Evolutionary conservation across 1,140 invertebrate genomes (phyloP), one percentile per base, ranked within the genome.

Genomic region (Drosophila nigrodunni): DNA sequence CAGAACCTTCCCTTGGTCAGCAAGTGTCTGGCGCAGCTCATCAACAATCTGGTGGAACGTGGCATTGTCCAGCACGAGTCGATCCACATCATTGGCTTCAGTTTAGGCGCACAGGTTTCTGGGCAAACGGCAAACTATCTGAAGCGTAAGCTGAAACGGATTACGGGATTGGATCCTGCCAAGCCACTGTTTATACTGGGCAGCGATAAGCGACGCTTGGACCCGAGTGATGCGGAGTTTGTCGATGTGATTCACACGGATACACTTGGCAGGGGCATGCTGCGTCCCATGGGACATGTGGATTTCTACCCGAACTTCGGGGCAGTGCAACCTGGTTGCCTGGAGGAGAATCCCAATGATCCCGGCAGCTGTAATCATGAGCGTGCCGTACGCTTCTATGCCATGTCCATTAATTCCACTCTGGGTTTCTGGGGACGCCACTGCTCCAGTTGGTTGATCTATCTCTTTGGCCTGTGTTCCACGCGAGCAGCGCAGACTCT

Each of bases 71-170:
- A 92, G 0, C 86, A 96, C 21, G 80, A 93, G n/a, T 93, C 92
- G 54, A 94, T 97, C 67, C 98, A 99, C 87, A 92, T 98, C 3
- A 96, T 99, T 75, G 98, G 98, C 50, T 98, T 98, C 92, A 98
- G 97, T 88, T 94, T 99, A 8, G 98, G 98, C 0, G 97, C 96
- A 0, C 97, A 99, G 76, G 94, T 96, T 2, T 96, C 97, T 0
- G 97, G 97, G 0, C 96, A 96, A 73, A 95, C 96, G 18, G 96
- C 96, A 0, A 96, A 96, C 78, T 94, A 87, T 88, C 90, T 92
- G 62, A 93, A 78, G 78, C 93, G 66, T 34, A 93, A 91, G 60
- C 81, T 95, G 7, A 85, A 92, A 3, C 92, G 94, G 57, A 93
- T 95, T 15, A 94, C 94, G 37, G 94, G 93, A n/a, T 79, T 95